Base-by-base conservation (phyloP, 2,888 invertebrate genomes). In the Drosophila melanosoma region DNA sequence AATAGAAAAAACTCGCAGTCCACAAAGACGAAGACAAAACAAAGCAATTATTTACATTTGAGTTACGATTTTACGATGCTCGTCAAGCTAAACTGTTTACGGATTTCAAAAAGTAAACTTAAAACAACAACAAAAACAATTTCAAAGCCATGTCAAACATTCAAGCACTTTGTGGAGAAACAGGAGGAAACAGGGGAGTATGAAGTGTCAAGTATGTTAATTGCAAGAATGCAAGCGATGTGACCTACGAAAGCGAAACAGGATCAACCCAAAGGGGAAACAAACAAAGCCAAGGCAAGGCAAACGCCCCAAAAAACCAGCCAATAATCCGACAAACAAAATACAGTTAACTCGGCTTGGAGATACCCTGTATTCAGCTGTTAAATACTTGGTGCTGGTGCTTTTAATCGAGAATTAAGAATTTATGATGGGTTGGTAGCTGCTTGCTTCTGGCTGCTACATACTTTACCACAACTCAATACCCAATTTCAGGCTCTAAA, bases 161-260 rank as follows among this genome's bases (percentile, higher is more conserved):
- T 76, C 63, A 35, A 69, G 32, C 52, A 63, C 64, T 61, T 62
- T 45, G 45, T 20, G 7, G 1, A 20, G 20, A 15, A 12, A 42
- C 20, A 12, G 7, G 42, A n/a, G 1, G 20, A 20, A 78, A 57
- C 54, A 52, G 12, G 12, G 32, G 40, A 61, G 40, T 17, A 40
- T 66, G 3, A 80, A 71, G 87, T 84, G 85, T 79, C 71, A 84
- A 79, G 85, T 79, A 83, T 76, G 87, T 77, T 81, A 83, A 88
- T 83, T 79, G 81, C 73, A 64, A 63, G 83, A 74, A 87, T 84
- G 83, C 83, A 76, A 78, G 53, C 71, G 68, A 87, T 87, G 87
- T 70, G 88, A 82, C 79, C 79, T 68, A 63, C 51, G 32, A 48
- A 26, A 42, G 32, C 57, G 26, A 57, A 68, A 68, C 64, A 69